Evolutionary conservation across 2,888 invertebrate genomes (phyloP).

Genomic region (Minunthozetes semirufus): DNA sequence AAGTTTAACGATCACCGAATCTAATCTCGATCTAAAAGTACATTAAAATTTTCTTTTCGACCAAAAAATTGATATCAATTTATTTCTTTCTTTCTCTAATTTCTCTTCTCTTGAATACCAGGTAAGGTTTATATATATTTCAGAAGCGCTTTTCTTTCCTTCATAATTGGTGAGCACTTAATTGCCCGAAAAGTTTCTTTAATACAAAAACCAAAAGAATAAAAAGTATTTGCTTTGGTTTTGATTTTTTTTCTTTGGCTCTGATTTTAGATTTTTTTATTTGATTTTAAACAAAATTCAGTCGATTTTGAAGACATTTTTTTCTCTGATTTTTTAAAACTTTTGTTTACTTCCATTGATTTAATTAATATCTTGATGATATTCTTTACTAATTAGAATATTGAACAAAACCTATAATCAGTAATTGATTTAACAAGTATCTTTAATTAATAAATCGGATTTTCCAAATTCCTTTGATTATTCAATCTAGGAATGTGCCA

Average conservation of each 20-base stretch:
- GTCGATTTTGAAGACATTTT: too few species aligned
- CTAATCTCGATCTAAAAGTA: constrained; percentile 8
- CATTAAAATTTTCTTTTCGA: constrained; percentile 8
- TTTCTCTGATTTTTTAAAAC: too few species aligned
- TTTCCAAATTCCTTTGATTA: too few species aligned
- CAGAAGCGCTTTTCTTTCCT: neutral
- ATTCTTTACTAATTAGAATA: too few species aligned
- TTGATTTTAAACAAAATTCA: too few species aligned
- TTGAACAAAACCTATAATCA: too few species aligned
- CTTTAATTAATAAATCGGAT: too few species aligned
- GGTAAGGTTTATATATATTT: neutral
- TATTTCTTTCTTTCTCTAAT: neutral
- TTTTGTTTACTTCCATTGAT: too few species aligned
- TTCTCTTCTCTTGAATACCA: neutral
- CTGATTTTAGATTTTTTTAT: neutral
- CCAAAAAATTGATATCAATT: neutral
- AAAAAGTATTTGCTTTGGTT: neutral
- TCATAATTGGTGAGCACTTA: constrained; percentile 8
- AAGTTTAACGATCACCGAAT: neutral
- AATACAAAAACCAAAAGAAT: neutral
- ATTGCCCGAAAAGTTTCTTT: constrained; percentile 11
- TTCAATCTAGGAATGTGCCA: too few species aligned
- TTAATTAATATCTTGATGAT: too few species aligned
- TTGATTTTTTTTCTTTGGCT: neutral
- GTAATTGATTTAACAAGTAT: too few species aligned